Base-by-base conservation (phyloP, 2,888 invertebrate species). In the Melanotus villosus region DNA sequence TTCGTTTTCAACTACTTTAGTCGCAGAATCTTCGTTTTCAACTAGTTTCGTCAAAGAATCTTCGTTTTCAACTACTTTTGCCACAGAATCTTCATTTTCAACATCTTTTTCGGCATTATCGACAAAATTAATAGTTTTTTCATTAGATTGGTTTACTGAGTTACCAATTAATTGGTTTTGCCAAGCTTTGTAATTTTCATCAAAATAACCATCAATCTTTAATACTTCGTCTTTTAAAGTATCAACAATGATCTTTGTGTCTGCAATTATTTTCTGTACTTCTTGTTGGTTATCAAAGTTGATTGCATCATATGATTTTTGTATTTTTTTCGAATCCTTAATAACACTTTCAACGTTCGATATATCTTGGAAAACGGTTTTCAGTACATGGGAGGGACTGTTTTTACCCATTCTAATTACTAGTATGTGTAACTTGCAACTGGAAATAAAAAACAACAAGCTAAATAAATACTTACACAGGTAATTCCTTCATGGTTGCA, bases 191-290 rank as follows among this genome's bases (percentile, higher is more conserved):
- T 65, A 65, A 9, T 68, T 65, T 18, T 71, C 47, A n/a, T 72
- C 32, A 70, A 77, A 77, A n/a, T 65, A 68, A 7, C 69, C 58
- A 56, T 73, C 71, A 38, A 76, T 57, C 38, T 68, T 60, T 1
- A 52, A 36, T 32, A 73, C 66, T 30, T 74, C 59, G 5, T 64
- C 47, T 36, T 65, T 62, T 14, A 78, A 67, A 21, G 58, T 38
- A 38, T 73, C 70, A 19, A 78, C 66, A 23, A 75, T 16, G n/a
- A 18, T 62, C 71, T 77, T 75, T 2, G 75, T 75, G 38, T 66
- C 58, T 30, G 75, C 65, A 3, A 75, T 60, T 32, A 75, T 38
- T 10, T 66, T 65, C n/a, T 70, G 47, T 3, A 57, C 19, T 38
- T 62, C 65, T n/a, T 43, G 9, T 19, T 57, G 52, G 60, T 73